Evolutionary conservation across 2,797 vertebrate genomes (phyloP), one percentile per base, ranked within the genome.

Genomic region (Tympanoctomys barrerae): DNA sequence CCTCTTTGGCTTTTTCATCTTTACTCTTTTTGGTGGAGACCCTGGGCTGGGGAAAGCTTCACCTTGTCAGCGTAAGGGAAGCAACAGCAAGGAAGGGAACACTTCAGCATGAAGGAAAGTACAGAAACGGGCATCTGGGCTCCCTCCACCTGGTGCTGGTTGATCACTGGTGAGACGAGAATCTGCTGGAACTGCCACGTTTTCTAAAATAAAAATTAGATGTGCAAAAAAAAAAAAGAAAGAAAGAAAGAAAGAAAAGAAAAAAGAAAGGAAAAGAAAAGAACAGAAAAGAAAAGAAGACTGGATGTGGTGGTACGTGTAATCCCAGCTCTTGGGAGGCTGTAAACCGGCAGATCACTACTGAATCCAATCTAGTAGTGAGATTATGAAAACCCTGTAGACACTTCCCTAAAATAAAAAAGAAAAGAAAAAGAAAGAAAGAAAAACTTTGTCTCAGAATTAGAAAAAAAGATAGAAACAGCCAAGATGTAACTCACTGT

Each of bases 11-110:
- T 42, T 33, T 93, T 83, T 33, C 39, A 62, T 39, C 36, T 54
- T 92, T 86, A 2, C 52, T 89, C 59, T 52, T 94, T 90, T 85
- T 77, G n/a, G 71, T 24, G 61, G 64, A 68, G 70, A 83, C 18
- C 49, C 26, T 18, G 36, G 68, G 3, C 11, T 28, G 42, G 49
- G 5, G 6, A n/a, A 59, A 33, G 21, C 26, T 61, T 84, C 2
- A 18, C 21, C 39, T 80, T 12, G 49, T 66, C 49, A 49, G 5
- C 70, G 46, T 11, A 66, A 81, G 73, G 62, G 73, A 71, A 82
- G 33, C 33, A 88, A 62, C 18, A 19, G 18, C 13, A 57, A 61
- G 31, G 18, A 75, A 66, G 54, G n/a, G 81, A 36, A 82, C 22
- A 4, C 46, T 70, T 75, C 19, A 46, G 24, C 26, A 2, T 2